phyloP scores from a whole-genome alignment of 2,797 vertebrate genomes.

The Xyrichtys novacula region DNA sequence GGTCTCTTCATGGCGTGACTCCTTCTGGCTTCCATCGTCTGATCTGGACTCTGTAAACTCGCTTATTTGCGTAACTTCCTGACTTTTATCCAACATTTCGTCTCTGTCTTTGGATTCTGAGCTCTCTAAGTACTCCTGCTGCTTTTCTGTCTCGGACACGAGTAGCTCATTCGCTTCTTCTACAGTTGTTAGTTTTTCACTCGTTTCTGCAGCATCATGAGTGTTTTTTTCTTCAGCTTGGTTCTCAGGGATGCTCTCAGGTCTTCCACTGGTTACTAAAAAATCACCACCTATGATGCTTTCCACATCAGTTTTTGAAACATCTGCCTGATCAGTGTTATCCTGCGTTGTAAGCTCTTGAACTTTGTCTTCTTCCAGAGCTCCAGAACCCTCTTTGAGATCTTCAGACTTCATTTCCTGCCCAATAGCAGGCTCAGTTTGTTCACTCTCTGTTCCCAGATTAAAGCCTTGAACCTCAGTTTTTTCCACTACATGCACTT shows the following conservation, averaged over 20 bases:
- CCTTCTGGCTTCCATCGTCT: conserved; percentile 60
- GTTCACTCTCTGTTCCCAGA: conserved; percentile 35
- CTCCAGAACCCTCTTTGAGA: conserved; percentile 17
- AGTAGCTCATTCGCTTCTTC: conserved; percentile 14
- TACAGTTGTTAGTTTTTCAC: conserved; percentile 19
- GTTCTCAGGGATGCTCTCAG: conserved; percentile 30
- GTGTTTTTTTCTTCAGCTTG: conserved; percentile 35
- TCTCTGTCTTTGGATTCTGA: background rate
- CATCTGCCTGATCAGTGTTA: conserved; percentile 11
- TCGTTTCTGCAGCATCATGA: background rate
- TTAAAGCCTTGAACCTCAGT: conserved; percentile 5
- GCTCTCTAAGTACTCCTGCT: background rate
- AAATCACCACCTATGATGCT: conserved; percentile 37
- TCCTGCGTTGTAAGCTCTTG: conserved; percentile 16
- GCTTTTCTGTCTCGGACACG: conserved; percentile 28
- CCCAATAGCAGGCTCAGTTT: conserved; percentile 9
- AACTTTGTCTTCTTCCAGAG: conserved; percentile 9
- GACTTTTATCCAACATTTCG: conserved; percentile 7
- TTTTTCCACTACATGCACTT: conserved; percentile 25
- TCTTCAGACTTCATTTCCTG: conserved; percentile 18
- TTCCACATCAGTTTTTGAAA: conserved; percentile 56
- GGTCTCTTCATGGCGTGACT: conserved; percentile 10
- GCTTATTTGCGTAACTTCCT: conserved; percentile 62
- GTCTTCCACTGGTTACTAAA: conserved; percentile 27
- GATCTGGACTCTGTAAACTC: conserved; percentile 54